Evolutionary conservation across 2,797 vertebrate species (phyloP).

Genomic region (Pangasius mekongensis): DNA sequence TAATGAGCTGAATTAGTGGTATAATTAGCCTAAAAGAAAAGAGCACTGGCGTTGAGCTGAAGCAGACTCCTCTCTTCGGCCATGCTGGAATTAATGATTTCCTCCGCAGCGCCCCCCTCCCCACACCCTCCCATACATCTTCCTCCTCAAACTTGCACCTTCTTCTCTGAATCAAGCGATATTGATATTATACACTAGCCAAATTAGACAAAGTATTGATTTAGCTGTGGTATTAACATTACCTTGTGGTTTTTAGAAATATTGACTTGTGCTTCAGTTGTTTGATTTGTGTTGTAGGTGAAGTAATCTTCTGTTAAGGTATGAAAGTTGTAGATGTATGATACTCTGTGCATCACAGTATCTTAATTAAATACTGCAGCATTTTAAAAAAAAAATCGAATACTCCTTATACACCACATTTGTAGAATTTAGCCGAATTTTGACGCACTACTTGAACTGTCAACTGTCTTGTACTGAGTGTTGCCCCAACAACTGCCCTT

Average conservation of each 20-base stretch:
- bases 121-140: constrained; percentile 27
- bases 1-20: constrained; percentile 78
- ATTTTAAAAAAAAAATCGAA: not conserved
- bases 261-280: not conserved
- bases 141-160: constrained; percentile 17
- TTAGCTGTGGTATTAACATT: not conserved
- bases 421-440: not conserved
- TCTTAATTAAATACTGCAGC: not conserved
- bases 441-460: not conserved
- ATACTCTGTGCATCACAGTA: not conserved
- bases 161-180: not conserved
- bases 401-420: not conserved
- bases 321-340: not conserved
- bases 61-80: constrained; percentile 46
- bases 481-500: not conserved
- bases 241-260: not conserved
- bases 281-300: not conserved
- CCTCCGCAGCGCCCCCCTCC: not conserved
- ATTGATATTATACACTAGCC: not conserved
- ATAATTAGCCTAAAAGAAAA: constrained; percentile 81
- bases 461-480: not conserved
- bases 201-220: not conserved
- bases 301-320: not conserved
- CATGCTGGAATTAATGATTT: constrained; percentile 54
- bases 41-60: constrained; percentile 59